Evolutionary conservation across 2,888 invertebrate genomes (phyloP).

Genomic region (Pollenia labialis): DNA sequence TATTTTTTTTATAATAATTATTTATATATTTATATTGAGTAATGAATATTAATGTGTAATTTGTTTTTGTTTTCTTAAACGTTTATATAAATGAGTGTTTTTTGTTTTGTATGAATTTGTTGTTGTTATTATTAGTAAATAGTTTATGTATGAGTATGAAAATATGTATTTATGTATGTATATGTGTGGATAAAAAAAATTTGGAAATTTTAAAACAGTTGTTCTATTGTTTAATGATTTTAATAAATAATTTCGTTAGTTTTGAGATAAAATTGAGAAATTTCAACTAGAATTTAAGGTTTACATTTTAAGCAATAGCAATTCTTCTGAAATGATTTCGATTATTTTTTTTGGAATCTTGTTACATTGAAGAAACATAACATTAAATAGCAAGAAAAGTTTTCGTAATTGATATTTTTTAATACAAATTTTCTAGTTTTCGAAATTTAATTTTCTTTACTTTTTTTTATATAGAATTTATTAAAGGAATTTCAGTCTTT

Average conservation of each 20-base stretch:
- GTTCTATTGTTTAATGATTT: constrained; percentile 13
- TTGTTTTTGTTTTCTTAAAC: constrained; percentile 23
- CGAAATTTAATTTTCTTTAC: too few relatives aligned
- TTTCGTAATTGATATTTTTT: too few relatives aligned
- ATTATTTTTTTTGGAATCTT: too few relatives aligned
- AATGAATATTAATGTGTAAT: constrained; percentile 62
- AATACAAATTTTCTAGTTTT: too few relatives aligned
- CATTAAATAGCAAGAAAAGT: too few relatives aligned
- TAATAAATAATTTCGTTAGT: constrained; percentile 21
- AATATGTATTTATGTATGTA: constrained; percentile 14
- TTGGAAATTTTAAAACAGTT: constrained; percentile 51
- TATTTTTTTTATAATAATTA: constrained; percentile 56
- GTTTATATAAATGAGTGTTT: constrained; percentile 38
- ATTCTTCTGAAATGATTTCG: background rate
- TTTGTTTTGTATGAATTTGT: constrained; percentile 6
- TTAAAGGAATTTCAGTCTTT: too few relatives aligned
- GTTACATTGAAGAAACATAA: too few relatives aligned
- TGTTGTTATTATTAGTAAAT: background rate
- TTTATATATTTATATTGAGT: constrained; percentile 70
- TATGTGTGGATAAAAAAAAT: too few relatives aligned
- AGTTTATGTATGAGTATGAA: constrained; percentile 42
- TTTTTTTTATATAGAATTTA: too few relatives aligned
- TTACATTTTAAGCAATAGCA: background rate
- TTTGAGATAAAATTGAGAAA: constrained; percentile 1
- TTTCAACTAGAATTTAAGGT: background rate